These are phyloP conservation scores for Drosophila ananassae DNA, from an alignment of 1,140 invertebrate species.

Conservation along the genomic window DNA sequence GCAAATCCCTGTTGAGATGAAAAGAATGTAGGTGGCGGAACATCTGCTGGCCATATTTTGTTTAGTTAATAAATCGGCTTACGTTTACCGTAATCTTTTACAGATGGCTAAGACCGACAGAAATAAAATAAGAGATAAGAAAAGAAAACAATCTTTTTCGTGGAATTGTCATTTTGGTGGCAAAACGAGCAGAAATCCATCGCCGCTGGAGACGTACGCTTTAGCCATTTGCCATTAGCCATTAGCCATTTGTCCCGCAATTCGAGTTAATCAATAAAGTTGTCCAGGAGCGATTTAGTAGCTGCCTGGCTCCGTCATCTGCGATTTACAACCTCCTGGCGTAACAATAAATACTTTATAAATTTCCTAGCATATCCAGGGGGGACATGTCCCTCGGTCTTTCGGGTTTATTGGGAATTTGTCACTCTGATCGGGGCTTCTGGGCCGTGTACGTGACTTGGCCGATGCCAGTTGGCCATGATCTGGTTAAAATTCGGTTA, in stretches of 20 bases:
- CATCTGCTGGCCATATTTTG: neutral
- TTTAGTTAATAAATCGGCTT: constrained; percentile 1
- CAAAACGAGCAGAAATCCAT: neutral
- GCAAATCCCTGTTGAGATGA: neutral
- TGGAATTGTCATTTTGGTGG: neutral
- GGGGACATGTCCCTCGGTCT: neutral
- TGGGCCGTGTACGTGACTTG: constrained; percentile 8
- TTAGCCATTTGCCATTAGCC: neutral
- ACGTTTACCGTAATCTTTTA: neutral
- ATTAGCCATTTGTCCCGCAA: neutral
- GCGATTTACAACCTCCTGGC: constrained; percentile 28
- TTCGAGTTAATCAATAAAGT: constrained; percentile 21
- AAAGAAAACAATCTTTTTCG: neutral
- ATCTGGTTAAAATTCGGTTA: constrained; percentile 52
- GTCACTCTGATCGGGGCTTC: constrained; percentile 1
- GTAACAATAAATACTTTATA: constrained; percentile 48
- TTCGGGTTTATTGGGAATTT: neutral
- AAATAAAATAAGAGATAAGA: too few relatives aligned
- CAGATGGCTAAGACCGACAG: neutral
- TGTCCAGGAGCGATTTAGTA: neutral
- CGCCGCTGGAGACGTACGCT: neutral
- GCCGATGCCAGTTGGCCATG: constrained; percentile 30
- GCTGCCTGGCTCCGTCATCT: constrained; percentile 12
- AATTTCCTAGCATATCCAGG: constrained; percentile 12
- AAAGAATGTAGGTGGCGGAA: neutral